phyloP scores from a whole-genome alignment of 2,888 invertebrate genomes.

The Troides oblongomaculatus region DNA sequence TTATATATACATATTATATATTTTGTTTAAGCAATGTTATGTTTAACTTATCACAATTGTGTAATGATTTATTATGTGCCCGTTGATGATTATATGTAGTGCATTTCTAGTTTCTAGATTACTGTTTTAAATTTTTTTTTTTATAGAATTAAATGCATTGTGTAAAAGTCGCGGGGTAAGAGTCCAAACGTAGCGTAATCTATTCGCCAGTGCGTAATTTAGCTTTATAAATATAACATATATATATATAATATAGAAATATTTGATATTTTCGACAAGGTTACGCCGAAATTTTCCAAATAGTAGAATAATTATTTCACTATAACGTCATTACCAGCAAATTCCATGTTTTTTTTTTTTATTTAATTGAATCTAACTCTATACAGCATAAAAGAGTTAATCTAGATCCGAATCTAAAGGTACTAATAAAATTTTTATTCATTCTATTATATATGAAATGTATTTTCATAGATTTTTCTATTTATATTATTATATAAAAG shows the following conservation, averaged over 20 bases:
- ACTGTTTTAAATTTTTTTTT: slow-evolving; percentile 5
- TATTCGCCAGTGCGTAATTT: slow-evolving; percentile 22
- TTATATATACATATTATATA: slow-evolving; percentile 42
- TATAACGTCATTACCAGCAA: too few relatives aligned
- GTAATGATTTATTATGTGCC: slow-evolving; percentile 17
- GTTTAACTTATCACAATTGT: slow-evolving; percentile 31
- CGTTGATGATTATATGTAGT: slow-evolving; percentile 16
- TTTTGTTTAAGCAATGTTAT: slow-evolving; percentile 35
- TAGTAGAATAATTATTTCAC: too few relatives aligned
- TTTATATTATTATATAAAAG: too few relatives aligned
- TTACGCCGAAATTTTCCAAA: too few relatives aligned
- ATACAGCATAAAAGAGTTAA: too few relatives aligned
- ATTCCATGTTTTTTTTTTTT: too few relatives aligned
- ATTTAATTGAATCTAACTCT: too few relatives aligned
- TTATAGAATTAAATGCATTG: slow-evolving; percentile 9
- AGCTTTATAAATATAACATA: slow-evolving; percentile 26
- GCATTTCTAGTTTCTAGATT: slow-evolving; percentile 5
- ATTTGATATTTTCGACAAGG: background rate
- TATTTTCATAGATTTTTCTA: too few relatives aligned
- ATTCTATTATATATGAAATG: too few relatives aligned
- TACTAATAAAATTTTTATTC: too few relatives aligned
- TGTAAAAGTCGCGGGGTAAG: slow-evolving; percentile 13
- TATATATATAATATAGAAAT: slow-evolving; percentile 15
- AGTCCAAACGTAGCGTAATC: slow-evolving; percentile 22
- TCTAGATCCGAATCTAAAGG: too few relatives aligned